A percentile compares a stretch with the other conserved stretches of the same genome.
These are phyloP conservation scores for Emydocephalus ijimae DNA, from an alignment of 2,113 vertebrate genomes.

Conservation along the genomic window DNA sequence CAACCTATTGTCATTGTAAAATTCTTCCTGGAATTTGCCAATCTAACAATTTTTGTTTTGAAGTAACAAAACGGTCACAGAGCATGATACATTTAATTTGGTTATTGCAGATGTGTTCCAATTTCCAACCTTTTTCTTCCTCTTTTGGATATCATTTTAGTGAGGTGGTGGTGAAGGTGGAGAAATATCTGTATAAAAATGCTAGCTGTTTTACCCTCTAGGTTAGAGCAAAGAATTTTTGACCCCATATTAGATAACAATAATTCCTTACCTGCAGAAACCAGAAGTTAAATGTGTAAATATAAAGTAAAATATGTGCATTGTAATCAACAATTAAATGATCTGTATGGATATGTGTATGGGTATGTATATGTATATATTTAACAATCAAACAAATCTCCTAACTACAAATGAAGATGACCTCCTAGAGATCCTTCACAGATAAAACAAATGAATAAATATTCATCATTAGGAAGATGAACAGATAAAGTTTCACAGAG, in stretches of 20 bases:
- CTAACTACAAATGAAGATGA: background rate
- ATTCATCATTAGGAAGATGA: background rate
- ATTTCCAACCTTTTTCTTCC: background rate
- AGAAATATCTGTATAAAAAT: background rate
- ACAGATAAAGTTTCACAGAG: background rate
- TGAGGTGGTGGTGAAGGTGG: background rate
- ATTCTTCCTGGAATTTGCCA: background rate
- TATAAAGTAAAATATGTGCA: background rate
- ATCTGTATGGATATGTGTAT: background rate
- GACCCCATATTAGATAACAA: background rate
- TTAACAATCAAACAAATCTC: too few species aligned
- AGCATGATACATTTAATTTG: background rate
- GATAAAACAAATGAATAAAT: background rate
- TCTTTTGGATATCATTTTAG: background rate
- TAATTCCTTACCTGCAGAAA: background rate
- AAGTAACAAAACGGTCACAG: background rate
- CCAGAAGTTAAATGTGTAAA: background rate
- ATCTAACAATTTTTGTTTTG: background rate
- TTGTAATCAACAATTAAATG: background rate
- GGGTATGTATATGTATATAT: too few species aligned
- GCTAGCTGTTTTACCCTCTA: background rate
- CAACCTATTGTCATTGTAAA: background rate
- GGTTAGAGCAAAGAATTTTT: background rate
- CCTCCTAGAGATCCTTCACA: background rate
- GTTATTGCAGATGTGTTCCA: background rate